Percentiles rank a stretch among this genome's conserved stretches.
These are phyloP conservation scores for Sebastes itinus DNA, from an alignment of 2,797 vertebrate genomes.

Conservation along the genomic window DNA sequence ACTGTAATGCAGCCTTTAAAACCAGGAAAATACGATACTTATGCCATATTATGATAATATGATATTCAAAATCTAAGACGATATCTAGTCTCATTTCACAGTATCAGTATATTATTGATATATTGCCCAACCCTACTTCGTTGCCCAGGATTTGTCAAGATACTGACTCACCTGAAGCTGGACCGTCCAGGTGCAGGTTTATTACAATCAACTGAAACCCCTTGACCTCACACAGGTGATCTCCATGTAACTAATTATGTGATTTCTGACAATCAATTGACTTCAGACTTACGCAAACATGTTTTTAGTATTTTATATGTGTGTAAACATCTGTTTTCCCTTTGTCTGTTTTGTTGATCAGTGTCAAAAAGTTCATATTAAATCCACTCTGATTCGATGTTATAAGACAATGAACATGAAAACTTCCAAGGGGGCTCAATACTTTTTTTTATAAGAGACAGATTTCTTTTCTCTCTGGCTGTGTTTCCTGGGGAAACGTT, in stretches of 20 bases:
- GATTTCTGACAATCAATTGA: neutral
- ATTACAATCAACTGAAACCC: neutral
- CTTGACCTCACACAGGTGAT: neutral
- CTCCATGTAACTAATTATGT: neutral
- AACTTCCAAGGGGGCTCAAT: neutral
- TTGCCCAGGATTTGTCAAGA: neutral
- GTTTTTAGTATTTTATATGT: neutral
- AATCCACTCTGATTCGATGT: neutral
- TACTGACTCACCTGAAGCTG: neutral
- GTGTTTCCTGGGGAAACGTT: neutral
- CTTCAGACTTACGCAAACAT: neutral
- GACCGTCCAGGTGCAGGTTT: neutral
- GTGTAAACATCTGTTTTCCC: neutral
- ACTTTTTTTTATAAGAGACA: neutral
- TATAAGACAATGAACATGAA: neutral
- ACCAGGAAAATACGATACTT: accelerated
- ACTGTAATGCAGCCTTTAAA: too few species aligned
- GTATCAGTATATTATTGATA: too few species aligned
- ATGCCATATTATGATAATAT: too few species aligned
- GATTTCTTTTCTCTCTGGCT: neutral
- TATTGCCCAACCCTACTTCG: too few species aligned
- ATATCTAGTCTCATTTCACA: too few species aligned
- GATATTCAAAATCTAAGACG: too few species aligned
- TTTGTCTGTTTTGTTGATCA: neutral
- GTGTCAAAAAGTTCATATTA: neutral